phyloP scores from a whole-genome alignment of 2,797 vertebrate genomes.

The Craterocephalus amniculus region DNA sequence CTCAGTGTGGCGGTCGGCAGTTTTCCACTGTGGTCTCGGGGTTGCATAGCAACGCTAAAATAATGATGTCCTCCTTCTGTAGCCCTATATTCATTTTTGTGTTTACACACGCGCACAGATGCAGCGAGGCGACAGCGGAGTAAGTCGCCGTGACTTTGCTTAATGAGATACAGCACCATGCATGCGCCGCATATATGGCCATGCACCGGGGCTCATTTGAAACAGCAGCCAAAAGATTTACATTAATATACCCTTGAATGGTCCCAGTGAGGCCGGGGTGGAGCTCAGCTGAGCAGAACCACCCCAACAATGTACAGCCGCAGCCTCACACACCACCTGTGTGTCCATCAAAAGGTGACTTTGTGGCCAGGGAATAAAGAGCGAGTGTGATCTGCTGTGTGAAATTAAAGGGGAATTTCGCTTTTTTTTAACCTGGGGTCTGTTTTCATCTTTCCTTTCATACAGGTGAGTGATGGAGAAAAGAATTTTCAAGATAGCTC shows the following conservation, averaged over 20 bases:
- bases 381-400: constrained; percentile 3
- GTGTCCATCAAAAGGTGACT: constrained; percentile 41
- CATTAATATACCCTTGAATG: constrained; percentile 66
- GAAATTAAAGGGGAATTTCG: neutral
- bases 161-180: constrained; percentile 66
- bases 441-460: too few species aligned
- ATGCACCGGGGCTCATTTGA: constrained; percentile 57
- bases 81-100: constrained; percentile 22
- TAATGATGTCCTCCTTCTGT: constrained; percentile 30
- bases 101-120: constrained; percentile 15
- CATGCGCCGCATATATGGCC: constrained; percentile 39
- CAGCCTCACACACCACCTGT: constrained; percentile 6
- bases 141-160: constrained; percentile 65
- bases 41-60: constrained; percentile 63
- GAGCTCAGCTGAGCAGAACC: constrained; percentile 61
- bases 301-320: constrained; percentile 18
- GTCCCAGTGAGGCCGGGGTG: constrained; percentile 35
- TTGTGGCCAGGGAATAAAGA: constrained; percentile 2
- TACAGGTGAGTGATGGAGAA: too few species aligned
- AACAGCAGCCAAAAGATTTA: constrained; percentile 65
- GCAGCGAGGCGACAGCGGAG: constrained; percentile 49
- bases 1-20: constrained; percentile 24
- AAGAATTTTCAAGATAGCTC: too few species aligned
- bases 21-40: constrained; percentile 26
- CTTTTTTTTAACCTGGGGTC: too few species aligned